Base-by-base conservation (phyloP, 1,140 invertebrate species). In the Anastatus disparis region DNA sequence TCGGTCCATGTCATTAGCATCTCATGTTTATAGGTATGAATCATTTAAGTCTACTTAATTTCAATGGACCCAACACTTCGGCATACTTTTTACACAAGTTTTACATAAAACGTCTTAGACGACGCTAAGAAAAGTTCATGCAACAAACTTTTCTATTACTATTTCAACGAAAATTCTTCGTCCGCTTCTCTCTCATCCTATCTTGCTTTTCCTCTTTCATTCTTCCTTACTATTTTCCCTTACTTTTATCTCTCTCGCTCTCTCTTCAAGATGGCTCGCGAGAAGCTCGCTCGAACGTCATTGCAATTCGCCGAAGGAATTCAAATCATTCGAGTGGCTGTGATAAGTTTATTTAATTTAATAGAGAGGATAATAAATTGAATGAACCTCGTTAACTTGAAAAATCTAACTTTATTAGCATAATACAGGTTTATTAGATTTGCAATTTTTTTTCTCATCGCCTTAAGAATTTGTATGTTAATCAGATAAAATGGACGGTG, bases 21-120 rank as follows among this genome's bases (percentile, higher is more conserved):
- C 22, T 48, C 20, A 20, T 22, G 12, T 6, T 22, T 48, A 8
- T 48, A 24, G 4, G 20, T 22, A 20, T 20, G 20, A 48, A 48
- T 24, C 17, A 48, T 48, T 24, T 29, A 15, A 53, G 26, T 29
- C 50, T 56, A 35, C 53, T 35, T 56, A 31, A 31, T 35, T 56
- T 56, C n/a, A 56, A 56, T 56, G 29, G 53, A 35, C 35, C 17
- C 15, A n/a, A 15, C 17, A 29, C 53, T 56, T 56, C 35, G 29
- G 31, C 31, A 56, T 20, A 56, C 53, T 56, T 56, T 56, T 20
- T 29, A 10, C 29, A 12, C n/a, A n/a, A 56, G 53, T 56, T 35
- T 2, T 2, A n/a, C 27, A 15, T 15, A n/a, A n/a, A n/a, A 12
- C 29, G 27, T 15, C 20, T 3, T 29, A 2, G 15, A 8, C 27